These are phyloP conservation scores for Nymphalis io DNA, from an alignment of 1,140 invertebrate species.

Conservation along the genomic window DNA sequence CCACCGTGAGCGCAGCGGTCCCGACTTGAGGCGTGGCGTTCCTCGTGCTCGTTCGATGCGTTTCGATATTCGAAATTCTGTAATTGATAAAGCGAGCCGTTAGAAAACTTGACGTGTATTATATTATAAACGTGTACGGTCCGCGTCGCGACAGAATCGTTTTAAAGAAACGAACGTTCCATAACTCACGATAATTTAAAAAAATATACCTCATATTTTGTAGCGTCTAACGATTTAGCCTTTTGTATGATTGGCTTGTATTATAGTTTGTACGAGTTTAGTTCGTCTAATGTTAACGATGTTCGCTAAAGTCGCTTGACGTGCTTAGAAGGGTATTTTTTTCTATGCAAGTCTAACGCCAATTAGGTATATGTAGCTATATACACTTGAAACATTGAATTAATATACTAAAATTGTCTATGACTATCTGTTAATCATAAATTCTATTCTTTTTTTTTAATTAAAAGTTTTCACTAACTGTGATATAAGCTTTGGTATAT, in stretches of 20 bases:
- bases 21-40: too few relatives aligned
- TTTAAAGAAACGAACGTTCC: conserved; percentile 16
- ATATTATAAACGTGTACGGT: neutral
- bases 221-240: conserved; percentile 54
- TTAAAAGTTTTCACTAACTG: conserved; percentile 2
- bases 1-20: too few relatives aligned
- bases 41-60: neutral
- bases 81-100: neutral
- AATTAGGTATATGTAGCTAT: conserved; percentile 19
- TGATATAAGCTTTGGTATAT: conserved; percentile 11
- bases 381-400: conserved; percentile 9
- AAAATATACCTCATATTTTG: conserved; percentile 72
- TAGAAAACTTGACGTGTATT: neutral
- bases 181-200: conserved; percentile 20
- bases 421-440: neutral
- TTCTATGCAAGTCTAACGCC: conserved; percentile 19
- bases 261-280: conserved; percentile 44
- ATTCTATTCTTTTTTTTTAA: neutral
- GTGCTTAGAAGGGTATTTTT: conserved; percentile 23
- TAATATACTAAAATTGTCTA: neutral
- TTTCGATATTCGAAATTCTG: neutral
- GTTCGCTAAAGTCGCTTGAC: conserved; percentile 20
- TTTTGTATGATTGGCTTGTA: conserved; percentile 54
- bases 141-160: neutral
- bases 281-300: conserved; percentile 36